Evolutionary conservation across 2,888 invertebrate genomes (phyloP).

Genomic region (Erebia palarica): DNA sequence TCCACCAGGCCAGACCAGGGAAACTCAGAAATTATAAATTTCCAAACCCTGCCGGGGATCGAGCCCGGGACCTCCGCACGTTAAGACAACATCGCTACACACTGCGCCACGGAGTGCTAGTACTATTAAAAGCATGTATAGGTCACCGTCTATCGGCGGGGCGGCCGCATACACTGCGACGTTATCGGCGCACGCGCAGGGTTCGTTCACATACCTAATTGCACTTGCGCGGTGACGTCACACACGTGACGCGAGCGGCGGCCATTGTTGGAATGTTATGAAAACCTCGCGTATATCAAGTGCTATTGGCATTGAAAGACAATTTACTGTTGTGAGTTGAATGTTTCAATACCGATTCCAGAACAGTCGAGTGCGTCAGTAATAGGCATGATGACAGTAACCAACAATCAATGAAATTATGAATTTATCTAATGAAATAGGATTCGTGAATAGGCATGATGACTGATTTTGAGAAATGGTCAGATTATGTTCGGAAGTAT

Average conservation of each 20-base stretch:
- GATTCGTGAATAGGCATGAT: too few species aligned
- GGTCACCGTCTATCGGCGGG: not conserved
- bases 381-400: too few species aligned
- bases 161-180: slow-evolving; percentile 1
- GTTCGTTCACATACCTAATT: slow-evolving; percentile 41
- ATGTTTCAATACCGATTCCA: not conserved
- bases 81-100: too few species aligned
- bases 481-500: too few species aligned
- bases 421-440: too few species aligned
- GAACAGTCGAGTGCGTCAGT: not conserved
- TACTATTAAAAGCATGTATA: not conserved
- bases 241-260: slow-evolving; percentile 18
- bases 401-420: too few species aligned
- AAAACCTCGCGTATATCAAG: slow-evolving; percentile 3
- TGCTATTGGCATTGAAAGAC: slow-evolving; percentile 13
- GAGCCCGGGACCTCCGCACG: too few species aligned
- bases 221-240: slow-evolving; percentile 28
- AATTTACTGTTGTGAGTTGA: slow-evolving; percentile 6
- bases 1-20: too few species aligned
- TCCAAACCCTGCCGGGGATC: too few species aligned
- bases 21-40: too few species aligned
- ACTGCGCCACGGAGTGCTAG: too few species aligned
- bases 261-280: slow-evolving; percentile 8
- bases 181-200: slow-evolving; percentile 42
- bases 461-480: too few species aligned